These are phyloP conservation scores for Microtus agrestis DNA, from an alignment of 2,797 vertebrate species.

Conservation along the genomic window DNA sequence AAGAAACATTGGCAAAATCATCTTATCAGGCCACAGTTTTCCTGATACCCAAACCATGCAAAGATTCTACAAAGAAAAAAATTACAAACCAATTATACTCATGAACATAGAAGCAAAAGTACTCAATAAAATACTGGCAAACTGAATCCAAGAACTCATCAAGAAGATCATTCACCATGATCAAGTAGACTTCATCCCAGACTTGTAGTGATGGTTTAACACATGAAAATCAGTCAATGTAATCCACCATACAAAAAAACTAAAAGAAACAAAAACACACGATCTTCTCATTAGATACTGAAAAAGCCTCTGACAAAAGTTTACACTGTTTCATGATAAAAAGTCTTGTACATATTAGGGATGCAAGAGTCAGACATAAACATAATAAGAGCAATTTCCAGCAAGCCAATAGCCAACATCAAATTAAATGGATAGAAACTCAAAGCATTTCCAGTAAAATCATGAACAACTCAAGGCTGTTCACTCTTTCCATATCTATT, in stretches of 20 bases:
- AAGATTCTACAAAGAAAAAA: not conserved
- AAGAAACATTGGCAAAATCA: not conserved
- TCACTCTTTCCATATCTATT: not conserved
- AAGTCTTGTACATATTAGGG: not conserved
- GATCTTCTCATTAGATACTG: not conserved
- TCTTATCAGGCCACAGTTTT: not conserved
- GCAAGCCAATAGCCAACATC: not conserved
- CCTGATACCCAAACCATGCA: not conserved
- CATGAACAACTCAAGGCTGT: not conserved
- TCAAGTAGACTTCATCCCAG: not conserved
- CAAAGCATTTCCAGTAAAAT: not conserved
- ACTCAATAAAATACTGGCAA: not conserved
- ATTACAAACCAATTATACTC: not conserved
- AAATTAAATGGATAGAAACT: not conserved
- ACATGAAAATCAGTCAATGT: not conserved
- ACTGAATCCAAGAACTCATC: not conserved
- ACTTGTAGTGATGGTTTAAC: not conserved
- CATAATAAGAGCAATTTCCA: not conserved
- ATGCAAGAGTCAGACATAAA: not conserved
- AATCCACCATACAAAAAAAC: not conserved
- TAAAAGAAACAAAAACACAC: not conserved
- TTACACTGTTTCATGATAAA: not conserved
- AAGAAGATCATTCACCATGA: not conserved
- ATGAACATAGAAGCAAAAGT: not conserved
- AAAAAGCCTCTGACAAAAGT: not conserved